Percentiles rank a stretch among this genome's conserved stretches.
These are phyloP conservation scores for Orchestia grillus DNA, from an alignment of 1,140 invertebrate species.

Conservation along the genomic window DNA sequence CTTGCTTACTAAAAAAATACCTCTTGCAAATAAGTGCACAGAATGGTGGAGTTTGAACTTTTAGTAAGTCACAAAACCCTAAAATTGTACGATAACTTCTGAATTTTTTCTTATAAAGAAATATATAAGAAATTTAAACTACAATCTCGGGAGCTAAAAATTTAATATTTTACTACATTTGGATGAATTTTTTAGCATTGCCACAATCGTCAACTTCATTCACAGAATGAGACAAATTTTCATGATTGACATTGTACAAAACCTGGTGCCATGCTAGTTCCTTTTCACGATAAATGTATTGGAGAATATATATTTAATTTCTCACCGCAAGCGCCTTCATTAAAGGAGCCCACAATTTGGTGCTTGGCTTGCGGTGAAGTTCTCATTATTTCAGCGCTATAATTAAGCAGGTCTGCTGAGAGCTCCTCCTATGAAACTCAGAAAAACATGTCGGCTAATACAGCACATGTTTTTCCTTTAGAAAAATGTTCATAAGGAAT, in stretches of 20 bases:
- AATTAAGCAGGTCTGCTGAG: neutral
- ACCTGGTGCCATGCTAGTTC: neutral
- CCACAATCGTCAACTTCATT: too few species aligned
- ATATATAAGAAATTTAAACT: too few species aligned
- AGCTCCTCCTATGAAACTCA: constrained; percentile 1
- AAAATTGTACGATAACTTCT: too few species aligned
- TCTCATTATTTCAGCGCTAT: neutral
- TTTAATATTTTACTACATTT: too few species aligned
- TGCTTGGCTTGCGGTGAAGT: neutral
- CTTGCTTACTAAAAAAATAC: too few species aligned
- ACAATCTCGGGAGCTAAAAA: too few species aligned
- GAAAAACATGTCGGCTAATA: neutral
- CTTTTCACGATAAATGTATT: neutral
- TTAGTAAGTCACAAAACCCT: too few species aligned
- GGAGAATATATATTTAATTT: neutral
- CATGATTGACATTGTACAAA: neutral
- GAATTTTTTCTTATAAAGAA: too few species aligned
- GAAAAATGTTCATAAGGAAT: constrained; percentile 10
- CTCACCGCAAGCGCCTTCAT: neutral
- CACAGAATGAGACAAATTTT: neutral
- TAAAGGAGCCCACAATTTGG: neutral
- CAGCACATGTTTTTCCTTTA: neutral
- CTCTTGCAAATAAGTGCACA: too few species aligned
- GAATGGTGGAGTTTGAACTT: too few species aligned
- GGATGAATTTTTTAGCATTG: too few species aligned